Evolutionary conservation across 1,140 invertebrate species (phyloP), one percentile per base, ranked within the genome.

Genomic region (Zaprionus taronus): DNA sequence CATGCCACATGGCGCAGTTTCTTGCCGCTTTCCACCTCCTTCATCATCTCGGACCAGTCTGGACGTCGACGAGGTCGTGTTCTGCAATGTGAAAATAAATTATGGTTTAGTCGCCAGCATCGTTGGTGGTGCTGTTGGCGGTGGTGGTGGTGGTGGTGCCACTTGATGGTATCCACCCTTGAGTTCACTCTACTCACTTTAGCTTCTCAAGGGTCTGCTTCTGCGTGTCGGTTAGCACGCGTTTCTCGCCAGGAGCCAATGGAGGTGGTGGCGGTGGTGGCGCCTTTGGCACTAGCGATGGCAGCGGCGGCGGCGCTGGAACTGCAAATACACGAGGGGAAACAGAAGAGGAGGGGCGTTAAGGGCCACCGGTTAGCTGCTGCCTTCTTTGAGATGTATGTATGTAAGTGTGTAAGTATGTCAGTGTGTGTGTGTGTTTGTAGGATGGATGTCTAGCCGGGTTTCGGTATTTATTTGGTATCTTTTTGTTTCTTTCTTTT

Each of bases 41-140:
- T 97, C 96, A 98, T 97, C 95, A 98, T 96, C 70, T 96, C 95
- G 15, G 95, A 96, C 97, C 97, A 98, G 83, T 98, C 97, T 1
- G 97, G 97, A 71, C 97, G 94, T 90, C 94, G 95, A 80, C 97
- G 94, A 3, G 97, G 96, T 80, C 96, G 94, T 80, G 95, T 96
- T 87, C 91, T 92, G 62, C 34, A 56, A 51, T 24, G 20, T 77
- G 61, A 64, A 64, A 64, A 77, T 72, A 41, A 58, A 20, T 49
- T 28, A 66, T 38, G 38, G 56, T 51, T 51, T 51, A 47, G 41
- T 47, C 41, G 47, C 20, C 17, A 20, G 11, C 20, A 20, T 14
- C 15, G 38, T 51, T 14, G n/a, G 47, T 51, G 47, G 47, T 51
- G 47, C 47, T 22, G 47, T 20, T 51, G 47, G 22, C 22, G 47